Evolutionary conservation across 2,113 vertebrate species (phyloP), one percentile per base, ranked within the genome.

Genomic region (Hirundichthys speculiger): DNA sequence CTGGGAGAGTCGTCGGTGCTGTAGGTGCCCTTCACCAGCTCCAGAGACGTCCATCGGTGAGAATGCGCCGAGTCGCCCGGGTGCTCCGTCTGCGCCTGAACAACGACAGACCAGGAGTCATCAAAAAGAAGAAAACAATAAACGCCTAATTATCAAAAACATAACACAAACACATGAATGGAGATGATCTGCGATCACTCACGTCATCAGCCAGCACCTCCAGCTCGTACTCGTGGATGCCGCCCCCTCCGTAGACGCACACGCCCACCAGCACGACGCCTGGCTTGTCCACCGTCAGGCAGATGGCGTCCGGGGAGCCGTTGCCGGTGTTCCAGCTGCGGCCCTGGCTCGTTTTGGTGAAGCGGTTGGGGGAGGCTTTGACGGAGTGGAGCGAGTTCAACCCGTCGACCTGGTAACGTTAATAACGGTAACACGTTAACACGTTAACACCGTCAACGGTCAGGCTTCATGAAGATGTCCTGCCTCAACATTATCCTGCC

Each of bases 281-380:
- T 53, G 95, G 93, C 80, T 98, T 99, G 88, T 99, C 98, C 19
- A 98, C 95, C 6, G 93, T 96, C 84, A 99, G 94, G 83, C 98
- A 99, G 86, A 99, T 99, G 69, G 98, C 98, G 80, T 99, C 98
- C 3, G 98, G 98, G 3, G 98, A 99, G 47, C 98, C 98, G 30
- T 99, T 99, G 34, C 98, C 97, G 2, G 98, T 99, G 86, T 99
- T 99, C 98, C 98, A 99, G 74, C 98, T 99, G 80, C 98, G 94
- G 63, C 98, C 98, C 70, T 99, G 98, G 86, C 98, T 99, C 19
- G 96, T 99, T 92, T 98, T 99, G 61, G 96, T 98, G 82, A 99
- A 99, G 58, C 98, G 92, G 77, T 97, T 99, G 43, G 96, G 95
- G 61, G 95, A 97, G 20, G 96, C 94, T 90, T 99, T 99, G 53